phyloP scores from a whole-genome alignment of 2,113 vertebrate genomes.

The Apteryx mantelli region DNA sequence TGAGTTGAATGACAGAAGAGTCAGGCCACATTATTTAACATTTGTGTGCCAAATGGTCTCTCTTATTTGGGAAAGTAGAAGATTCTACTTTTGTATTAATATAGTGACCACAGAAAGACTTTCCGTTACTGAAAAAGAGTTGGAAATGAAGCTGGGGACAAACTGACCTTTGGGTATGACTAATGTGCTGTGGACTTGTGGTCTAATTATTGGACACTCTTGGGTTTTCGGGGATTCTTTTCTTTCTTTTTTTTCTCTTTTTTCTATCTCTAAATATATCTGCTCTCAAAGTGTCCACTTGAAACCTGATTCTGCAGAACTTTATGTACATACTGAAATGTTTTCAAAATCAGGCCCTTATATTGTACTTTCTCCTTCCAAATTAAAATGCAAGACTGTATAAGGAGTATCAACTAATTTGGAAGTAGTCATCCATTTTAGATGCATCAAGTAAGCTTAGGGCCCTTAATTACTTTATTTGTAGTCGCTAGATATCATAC shows the following conservation, averaged over 20 bases:
- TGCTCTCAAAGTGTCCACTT: neutral
- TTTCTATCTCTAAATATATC: neutral
- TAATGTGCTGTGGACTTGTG: neutral
- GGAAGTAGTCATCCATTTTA: neutral
- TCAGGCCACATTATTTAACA: neutral
- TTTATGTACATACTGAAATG: neutral
- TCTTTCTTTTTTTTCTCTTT: neutral
- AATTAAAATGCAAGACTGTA: neutral
- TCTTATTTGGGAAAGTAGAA: neutral
- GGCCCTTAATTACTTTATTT: neutral
- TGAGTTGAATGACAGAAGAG: constrained; percentile 20
- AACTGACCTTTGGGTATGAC: neutral
- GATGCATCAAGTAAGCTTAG: neutral
- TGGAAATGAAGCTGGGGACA: neutral
- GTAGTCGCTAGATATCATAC: neutral
- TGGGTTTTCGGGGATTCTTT: neutral
- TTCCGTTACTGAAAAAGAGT: neutral
- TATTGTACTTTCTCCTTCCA: neutral
- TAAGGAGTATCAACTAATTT: neutral
- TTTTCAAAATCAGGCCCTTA: neutral
- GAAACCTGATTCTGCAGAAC: neutral
- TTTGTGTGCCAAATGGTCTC: constrained; percentile 34
- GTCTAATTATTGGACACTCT: neutral
- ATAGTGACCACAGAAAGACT: neutral
- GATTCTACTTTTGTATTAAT: neutral